Evolutionary conservation across 2,113 vertebrate species (phyloP).

Genomic region (Piaya cayana): DNA sequence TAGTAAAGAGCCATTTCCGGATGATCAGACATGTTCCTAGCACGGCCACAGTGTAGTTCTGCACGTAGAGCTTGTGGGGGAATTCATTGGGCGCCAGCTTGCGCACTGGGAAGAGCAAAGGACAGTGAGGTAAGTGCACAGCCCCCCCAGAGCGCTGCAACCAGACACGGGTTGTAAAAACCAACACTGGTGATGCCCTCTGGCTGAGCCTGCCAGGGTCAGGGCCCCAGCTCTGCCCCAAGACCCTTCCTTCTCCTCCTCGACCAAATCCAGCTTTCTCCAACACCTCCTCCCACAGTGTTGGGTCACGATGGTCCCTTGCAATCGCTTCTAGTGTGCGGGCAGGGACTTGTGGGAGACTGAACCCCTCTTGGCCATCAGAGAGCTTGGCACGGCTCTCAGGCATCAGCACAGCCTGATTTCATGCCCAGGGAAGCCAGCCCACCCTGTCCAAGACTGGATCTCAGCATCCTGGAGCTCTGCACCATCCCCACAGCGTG

Average conservation of each 20-base stretch:
- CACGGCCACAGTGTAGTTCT: slow-evolving; percentile 96
- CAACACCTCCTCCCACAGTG: neutral
- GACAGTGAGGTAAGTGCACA: accelerated
- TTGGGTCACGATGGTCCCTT: too few species aligned
- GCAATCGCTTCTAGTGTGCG: accelerated
- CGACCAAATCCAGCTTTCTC: neutral
- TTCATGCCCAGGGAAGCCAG: neutral
- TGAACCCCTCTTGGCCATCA: accelerated
- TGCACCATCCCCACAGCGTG: accelerated
- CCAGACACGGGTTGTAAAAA: too few species aligned
- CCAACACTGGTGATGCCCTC: accelerated
- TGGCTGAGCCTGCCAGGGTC: neutral
- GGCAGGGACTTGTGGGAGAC: neutral
- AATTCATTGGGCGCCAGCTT: slow-evolving; percentile 96
- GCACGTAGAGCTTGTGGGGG: slow-evolving; percentile 97
- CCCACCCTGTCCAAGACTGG: neutral
- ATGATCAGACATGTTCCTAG: slow-evolving; percentile 93
- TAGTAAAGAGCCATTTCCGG: slow-evolving; percentile 95
- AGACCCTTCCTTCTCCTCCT: neutral
- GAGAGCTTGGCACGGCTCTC: neutral
- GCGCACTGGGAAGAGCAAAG: slow-evolving; percentile 76
- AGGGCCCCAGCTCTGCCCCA: neutral
- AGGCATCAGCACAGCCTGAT: neutral
- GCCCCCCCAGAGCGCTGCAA: neutral
- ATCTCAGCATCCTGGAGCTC: neutral